Base-by-base conservation (phyloP, 2,888 invertebrate genomes). In the Ceriagrion tenellum region DNA sequence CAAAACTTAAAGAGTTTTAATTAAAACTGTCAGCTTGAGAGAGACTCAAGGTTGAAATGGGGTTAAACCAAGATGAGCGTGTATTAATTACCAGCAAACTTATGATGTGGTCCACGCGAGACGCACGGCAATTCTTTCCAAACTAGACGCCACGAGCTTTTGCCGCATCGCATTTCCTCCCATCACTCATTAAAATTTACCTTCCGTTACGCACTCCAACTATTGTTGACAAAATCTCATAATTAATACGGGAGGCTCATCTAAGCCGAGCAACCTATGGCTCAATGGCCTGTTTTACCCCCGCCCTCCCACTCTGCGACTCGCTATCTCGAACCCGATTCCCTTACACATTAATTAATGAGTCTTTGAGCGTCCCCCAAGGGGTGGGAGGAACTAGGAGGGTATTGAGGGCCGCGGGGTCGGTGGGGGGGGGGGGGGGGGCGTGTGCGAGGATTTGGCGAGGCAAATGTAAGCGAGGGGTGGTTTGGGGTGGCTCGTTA, bases 311-410 rank as follows among this genome's bases (percentile, higher is more conserved):
- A 26, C 69, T 59, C 59, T 12, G 8, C 26, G 8, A 69, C 26
- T 69, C n/a, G 47, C 2, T 47, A 59, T 59, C 59, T 59, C 59
- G 12, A 30, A 35, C 81, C 8, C 93, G n/a, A 93, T 93, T 74
- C 47, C 69, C 93, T 93, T 93, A n/a, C 93, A 74, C 93, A 93
- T 69, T 93, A 93, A 93, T 93, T 93, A 69, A 93, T 93, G 93
- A 93, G 93, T 55, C 93, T 93, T 91, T 91, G 91, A 59, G 35
- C 47, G 93, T 69, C 93, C 93, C 40, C 56, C 26, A 47, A 59
- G 69, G 30, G 74, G 35, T 40, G n/a, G 40, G 69, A 55, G 69
- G 47, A 93, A 47, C 47, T 20, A 40, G 40, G 56, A 23, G 90
- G 47, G n/a, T 26, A 55, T 47, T n/a, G 89, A 47, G 55, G 4